A percentile compares a stretch with the other conserved stretches of the same genome.
Evolutionary conservation across 2,113 vertebrate species (phyloP).

Genomic region (Sminthopsis crassicaudata): DNA sequence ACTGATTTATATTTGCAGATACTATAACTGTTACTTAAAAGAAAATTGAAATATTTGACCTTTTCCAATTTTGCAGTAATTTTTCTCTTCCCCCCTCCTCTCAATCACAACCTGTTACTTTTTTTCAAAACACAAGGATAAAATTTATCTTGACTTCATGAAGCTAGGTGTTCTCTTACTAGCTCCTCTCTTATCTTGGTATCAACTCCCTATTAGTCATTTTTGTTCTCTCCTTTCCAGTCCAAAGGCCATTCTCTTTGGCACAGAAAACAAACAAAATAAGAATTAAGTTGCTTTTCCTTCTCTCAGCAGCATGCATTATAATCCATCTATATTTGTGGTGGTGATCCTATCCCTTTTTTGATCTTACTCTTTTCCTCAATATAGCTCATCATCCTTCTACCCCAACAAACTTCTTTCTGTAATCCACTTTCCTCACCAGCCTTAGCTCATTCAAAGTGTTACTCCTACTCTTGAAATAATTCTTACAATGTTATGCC

Average conservation of each 20-base stretch:
- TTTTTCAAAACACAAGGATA: neutral
- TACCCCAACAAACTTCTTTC: neutral
- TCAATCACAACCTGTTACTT: neutral
- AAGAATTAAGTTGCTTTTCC: neutral
- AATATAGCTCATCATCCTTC: neutral
- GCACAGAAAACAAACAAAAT: neutral
- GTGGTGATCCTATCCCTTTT: neutral
- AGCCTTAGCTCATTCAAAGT: neutral
- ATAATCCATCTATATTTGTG: neutral
- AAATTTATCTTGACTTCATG: neutral
- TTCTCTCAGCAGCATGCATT: neutral
- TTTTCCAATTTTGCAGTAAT: neutral
- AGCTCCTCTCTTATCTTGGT: neutral
- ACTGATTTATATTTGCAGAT: neutral
- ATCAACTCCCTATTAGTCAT: neutral
- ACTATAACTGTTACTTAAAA: neutral
- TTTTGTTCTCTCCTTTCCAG: neutral
- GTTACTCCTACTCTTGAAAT: neutral
- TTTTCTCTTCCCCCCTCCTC: no score
- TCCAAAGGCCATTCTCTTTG: neutral
- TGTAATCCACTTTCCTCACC: neutral
- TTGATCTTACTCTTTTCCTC: neutral
- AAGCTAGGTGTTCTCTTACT: neutral
- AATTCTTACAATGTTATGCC: neutral
- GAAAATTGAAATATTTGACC: neutral